Conservation (phyloP, 2,888 invertebrate species). For the Habroteleia sp. region DNA sequence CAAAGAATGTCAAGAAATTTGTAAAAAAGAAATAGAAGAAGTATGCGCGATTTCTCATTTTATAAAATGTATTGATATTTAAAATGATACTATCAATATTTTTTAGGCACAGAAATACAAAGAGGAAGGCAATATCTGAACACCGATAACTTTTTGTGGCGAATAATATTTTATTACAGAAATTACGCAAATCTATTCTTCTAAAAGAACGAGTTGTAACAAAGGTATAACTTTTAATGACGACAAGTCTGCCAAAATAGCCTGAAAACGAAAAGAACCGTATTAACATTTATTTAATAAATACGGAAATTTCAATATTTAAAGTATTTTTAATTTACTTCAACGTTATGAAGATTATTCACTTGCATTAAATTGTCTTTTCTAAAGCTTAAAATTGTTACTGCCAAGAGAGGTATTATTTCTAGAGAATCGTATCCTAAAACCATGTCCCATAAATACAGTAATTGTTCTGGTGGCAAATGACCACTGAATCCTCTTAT, state of each 20-base stretch:
- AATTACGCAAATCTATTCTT: slow-evolving; percentile 81
- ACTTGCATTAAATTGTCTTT: slow-evolving; percentile 91
- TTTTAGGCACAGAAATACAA: slow-evolving; percentile 15
- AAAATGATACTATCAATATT: too few species aligned
- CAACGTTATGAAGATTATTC: slow-evolving; percentile 89
- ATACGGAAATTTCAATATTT: too few species aligned
- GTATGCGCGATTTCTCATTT: too few species aligned
- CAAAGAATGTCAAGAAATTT: slow-evolving; percentile 47
- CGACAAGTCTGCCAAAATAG: slow-evolving; percentile 92
- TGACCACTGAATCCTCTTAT: slow-evolving; percentile 98
- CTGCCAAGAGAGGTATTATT: slow-evolving; percentile 92
- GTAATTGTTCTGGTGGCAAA: slow-evolving; percentile 93
- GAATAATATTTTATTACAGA: too few species aligned
- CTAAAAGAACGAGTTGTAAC: slow-evolving; percentile 89
- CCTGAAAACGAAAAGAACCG: slow-evolving; percentile 81
- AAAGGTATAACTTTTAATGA: slow-evolving; percentile 93
- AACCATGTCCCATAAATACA: slow-evolving; percentile 95
- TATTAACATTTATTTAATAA: too few species aligned
- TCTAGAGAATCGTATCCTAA: slow-evolving; percentile 96
- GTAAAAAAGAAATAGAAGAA: slow-evolving; percentile 40
- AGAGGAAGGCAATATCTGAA: too few species aligned
- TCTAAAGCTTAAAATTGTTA: slow-evolving; percentile 91
- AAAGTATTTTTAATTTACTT: slow-evolving; percentile 82
- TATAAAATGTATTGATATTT: too few species aligned
- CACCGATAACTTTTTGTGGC: too few species aligned